Percentiles rank a stretch among this genome's conserved stretches.
These are phyloP conservation scores for Melanocharis versteri DNA, from an alignment of 2,113 vertebrate species.

Conservation along the genomic window DNA sequence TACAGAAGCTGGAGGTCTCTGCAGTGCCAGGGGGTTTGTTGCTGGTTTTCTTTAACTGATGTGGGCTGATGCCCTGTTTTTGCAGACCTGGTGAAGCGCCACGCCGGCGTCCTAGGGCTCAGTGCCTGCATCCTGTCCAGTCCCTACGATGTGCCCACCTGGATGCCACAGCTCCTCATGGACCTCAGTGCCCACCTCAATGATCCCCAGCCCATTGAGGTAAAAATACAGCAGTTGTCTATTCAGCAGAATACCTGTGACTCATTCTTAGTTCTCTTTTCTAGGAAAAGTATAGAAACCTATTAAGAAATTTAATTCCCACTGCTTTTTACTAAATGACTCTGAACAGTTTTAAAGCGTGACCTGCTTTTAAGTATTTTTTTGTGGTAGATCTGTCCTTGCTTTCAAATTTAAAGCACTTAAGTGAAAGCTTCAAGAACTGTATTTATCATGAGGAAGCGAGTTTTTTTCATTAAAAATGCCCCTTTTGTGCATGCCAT, in stretches of 20 bases:
- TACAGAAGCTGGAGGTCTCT: background rate
- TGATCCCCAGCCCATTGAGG: conserved; percentile 97
- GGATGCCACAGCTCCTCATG: conserved; percentile 98
- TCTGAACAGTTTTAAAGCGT: background rate
- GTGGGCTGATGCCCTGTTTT: background rate
- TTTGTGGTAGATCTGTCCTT: background rate
- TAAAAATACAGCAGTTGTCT: conserved; percentile 30
- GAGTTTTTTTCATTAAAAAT: background rate
- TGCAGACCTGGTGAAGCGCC: conserved; percentile 89
- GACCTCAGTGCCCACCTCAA: conserved; percentile 95
- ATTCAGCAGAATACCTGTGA: rapidly evolving
- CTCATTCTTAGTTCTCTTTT: background rate
- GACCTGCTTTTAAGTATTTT: background rate
- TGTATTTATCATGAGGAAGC: background rate
- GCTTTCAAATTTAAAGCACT: background rate
- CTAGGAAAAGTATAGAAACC: background rate
- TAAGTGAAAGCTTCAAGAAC: background rate
- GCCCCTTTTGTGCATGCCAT: background rate
- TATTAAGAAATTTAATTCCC: background rate
- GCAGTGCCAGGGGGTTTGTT: background rate
- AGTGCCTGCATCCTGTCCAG: conserved; percentile 95
- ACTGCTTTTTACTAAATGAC: background rate
- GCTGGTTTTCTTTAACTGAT: background rate
- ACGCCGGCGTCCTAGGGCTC: conserved; percentile 94
- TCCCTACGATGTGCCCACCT: conserved; percentile 93